phyloP scores from a whole-genome alignment of 1,140 invertebrate genomes.

The Lutraria rhynchaena region DNA sequence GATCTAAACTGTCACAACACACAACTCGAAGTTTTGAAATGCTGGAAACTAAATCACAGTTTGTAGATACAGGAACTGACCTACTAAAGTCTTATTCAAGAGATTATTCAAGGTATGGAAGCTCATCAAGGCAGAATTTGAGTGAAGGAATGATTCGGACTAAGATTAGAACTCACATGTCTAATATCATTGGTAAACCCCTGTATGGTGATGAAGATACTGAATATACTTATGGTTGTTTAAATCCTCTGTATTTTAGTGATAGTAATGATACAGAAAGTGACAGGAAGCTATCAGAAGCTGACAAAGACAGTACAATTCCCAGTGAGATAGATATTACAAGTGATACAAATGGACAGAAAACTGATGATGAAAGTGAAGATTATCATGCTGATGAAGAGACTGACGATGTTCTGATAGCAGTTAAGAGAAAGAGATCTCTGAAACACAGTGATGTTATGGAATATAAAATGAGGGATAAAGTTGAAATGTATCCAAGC shows the following conservation, averaged over 20 bases:
- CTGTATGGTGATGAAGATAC: slow-evolving; percentile 38
- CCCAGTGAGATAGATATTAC: slow-evolving; percentile 19
- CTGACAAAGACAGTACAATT: slow-evolving; percentile 10
- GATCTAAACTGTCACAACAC: slow-evolving; percentile 1
- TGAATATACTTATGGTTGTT: slow-evolving; percentile 5
- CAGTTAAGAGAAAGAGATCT: too few species aligned
- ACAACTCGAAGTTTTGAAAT: slow-evolving; percentile 20
- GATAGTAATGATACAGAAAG: slow-evolving; percentile 2
- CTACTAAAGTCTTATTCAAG: slow-evolving; percentile 4
- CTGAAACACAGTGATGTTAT: too few species aligned
- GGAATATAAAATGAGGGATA: too few species aligned
- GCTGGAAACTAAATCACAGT: slow-evolving; percentile 21
- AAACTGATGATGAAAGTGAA: slow-evolving; percentile 31
- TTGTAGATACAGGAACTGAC: not conserved
- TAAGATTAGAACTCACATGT: slow-evolving; percentile 51
- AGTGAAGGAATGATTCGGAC: slow-evolving; percentile 40
- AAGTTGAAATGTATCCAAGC: too few species aligned
- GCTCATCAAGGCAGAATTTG: slow-evolving; percentile 28
- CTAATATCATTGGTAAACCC: slow-evolving; percentile 48
- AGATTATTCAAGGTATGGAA: slow-evolving; percentile 29
- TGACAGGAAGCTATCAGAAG: not conserved
- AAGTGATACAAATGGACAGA: slow-evolving; percentile 12
- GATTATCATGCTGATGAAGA: slow-evolving; percentile 41
- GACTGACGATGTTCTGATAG: not conserved
- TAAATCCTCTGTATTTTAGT: slow-evolving; percentile 23